phyloP scores from a whole-genome alignment of 2,113 vertebrate species.

The Larimichthys crocea region DNA sequence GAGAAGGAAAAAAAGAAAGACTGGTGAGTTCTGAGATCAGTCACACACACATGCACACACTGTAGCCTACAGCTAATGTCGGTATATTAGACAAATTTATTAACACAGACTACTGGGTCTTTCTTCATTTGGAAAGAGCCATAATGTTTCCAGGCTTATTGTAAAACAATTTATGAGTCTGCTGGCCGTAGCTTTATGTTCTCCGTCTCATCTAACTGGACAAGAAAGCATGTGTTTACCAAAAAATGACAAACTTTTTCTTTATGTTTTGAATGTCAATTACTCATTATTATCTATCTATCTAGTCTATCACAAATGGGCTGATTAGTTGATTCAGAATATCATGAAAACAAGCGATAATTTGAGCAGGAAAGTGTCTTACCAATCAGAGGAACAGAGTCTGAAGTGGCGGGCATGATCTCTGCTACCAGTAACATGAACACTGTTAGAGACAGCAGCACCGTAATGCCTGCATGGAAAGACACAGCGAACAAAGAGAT shows the following conservation, averaged over 20 bases:
- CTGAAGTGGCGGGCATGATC: slow-evolving; percentile 94
- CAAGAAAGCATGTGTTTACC: background rate
- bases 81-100: background rate
- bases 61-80: background rate
- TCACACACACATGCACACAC: too few species aligned
- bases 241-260: background rate
- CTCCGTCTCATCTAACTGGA: background rate
- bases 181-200: background rate
- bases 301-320: background rate
- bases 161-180: background rate
- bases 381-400: slow-evolving; percentile 93
- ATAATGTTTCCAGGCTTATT: too few species aligned
- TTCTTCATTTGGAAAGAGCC: background rate
- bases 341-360: background rate
- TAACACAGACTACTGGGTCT: background rate
- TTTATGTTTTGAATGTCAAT: background rate
- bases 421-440: slow-evolving; percentile 95
- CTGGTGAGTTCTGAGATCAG: too few species aligned
- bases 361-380: slow-evolving; percentile 44
- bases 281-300: too few species aligned
- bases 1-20: background rate
- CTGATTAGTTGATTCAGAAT: background rate
- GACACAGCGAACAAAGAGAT: slow-evolving; percentile 20
- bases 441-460: slow-evolving; percentile 92
- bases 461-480: slow-evolving; percentile 88